Conservation (phyloP, 2,888 invertebrate genomes). For the Cheilosia pagana region DNA sequence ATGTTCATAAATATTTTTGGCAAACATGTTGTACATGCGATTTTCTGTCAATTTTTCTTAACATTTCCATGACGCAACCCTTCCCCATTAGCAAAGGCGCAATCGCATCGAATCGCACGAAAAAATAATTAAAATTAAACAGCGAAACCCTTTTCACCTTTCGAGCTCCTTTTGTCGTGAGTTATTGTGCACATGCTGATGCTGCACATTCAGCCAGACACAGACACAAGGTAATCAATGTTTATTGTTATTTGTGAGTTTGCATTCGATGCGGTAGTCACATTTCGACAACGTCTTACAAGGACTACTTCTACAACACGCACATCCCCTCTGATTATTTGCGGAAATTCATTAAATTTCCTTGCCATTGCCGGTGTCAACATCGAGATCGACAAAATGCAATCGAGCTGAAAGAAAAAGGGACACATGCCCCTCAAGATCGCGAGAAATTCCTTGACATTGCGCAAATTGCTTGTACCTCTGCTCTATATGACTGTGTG, state of each 20-base stretch:
- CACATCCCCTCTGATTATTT: slow-evolving; percentile 66
- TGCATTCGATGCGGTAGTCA: slow-evolving; percentile 69
- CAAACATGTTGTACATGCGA: slow-evolving; percentile 58
- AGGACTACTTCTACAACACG: slow-evolving; percentile 28
- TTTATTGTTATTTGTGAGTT: slow-evolving; percentile 74
- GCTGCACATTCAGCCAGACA: slow-evolving; percentile 24
- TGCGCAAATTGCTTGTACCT: slow-evolving; percentile 49
- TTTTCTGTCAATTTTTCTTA: too few species aligned
- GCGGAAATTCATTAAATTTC: slow-evolving; percentile 72
- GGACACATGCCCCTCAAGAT: slow-evolving; percentile 5
- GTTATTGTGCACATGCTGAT: slow-evolving; percentile 35
- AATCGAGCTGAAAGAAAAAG: slow-evolving; percentile 58
- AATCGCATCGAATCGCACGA: slow-evolving; percentile 46
- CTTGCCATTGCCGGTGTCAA: slow-evolving; percentile 7
- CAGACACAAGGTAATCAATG: slow-evolving; percentile 64
- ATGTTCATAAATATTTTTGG: slow-evolving; percentile 51
- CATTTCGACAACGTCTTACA: slow-evolving; percentile 57
- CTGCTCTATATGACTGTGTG: slow-evolving; percentile 3
- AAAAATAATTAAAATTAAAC: slow-evolving; percentile 68
- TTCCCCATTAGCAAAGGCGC: slow-evolving; percentile 50
- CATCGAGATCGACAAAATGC: slow-evolving; percentile 62
- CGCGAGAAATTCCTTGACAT: slow-evolving; percentile 3
- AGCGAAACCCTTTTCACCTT: slow-evolving; percentile 60
- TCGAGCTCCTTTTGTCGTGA: slow-evolving; percentile 52
- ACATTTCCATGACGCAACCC: slow-evolving; percentile 36